A percentile compares a stretch with the other conserved stretches of the same genome.
phyloP scores from a whole-genome alignment of 1,140 invertebrate species.

The Drosophila cardini region DNA sequence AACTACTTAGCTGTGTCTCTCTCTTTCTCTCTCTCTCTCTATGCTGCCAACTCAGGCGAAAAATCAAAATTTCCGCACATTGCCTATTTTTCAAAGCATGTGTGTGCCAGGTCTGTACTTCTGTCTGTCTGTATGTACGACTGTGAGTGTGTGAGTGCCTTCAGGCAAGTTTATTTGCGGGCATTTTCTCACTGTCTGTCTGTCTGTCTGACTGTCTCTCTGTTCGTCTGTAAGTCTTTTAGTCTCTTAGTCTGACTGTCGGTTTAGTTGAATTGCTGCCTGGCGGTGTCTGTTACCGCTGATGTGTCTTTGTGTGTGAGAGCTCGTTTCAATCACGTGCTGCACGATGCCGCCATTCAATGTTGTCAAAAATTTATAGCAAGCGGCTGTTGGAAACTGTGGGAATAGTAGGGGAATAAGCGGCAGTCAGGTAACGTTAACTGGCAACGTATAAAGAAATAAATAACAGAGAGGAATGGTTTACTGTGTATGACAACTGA shows the following conservation, averaged over 20 bases:
- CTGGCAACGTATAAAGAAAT: slow-evolving; percentile 57
- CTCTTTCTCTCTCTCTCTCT: slow-evolving; percentile 16
- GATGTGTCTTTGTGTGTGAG: slow-evolving; percentile 21
- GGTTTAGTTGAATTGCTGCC: slow-evolving; percentile 50
- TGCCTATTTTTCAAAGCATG: slow-evolving; percentile 70
- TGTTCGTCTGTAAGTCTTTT: neutral
- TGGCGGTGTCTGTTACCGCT: slow-evolving; percentile 48
- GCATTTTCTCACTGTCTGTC: neutral
- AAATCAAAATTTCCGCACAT: slow-evolving; percentile 83
- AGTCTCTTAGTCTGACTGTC: slow-evolving; percentile 14
- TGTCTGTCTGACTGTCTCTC: slow-evolving; percentile 20
- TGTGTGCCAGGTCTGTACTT: slow-evolving; percentile 5
- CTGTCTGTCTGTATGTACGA: neutral
- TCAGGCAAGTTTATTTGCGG: slow-evolving; percentile 57
- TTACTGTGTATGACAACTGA: no score
- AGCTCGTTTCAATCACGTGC: slow-evolving; percentile 69
- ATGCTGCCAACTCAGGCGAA: slow-evolving; percentile 74
- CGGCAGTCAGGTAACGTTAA: slow-evolving; percentile 27
- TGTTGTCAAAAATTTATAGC: slow-evolving; percentile 78
- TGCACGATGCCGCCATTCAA: slow-evolving; percentile 58
- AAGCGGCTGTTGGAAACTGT: slow-evolving; percentile 29
- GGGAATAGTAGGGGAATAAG: neutral
- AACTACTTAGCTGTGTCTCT: slow-evolving; percentile 44
- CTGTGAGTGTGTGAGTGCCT: slow-evolving; percentile 10
- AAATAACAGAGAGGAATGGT: slow-evolving; percentile 40